Evolutionary conservation across 2,113 vertebrate genomes (phyloP).

Genomic region (Corapipo altera): DNA sequence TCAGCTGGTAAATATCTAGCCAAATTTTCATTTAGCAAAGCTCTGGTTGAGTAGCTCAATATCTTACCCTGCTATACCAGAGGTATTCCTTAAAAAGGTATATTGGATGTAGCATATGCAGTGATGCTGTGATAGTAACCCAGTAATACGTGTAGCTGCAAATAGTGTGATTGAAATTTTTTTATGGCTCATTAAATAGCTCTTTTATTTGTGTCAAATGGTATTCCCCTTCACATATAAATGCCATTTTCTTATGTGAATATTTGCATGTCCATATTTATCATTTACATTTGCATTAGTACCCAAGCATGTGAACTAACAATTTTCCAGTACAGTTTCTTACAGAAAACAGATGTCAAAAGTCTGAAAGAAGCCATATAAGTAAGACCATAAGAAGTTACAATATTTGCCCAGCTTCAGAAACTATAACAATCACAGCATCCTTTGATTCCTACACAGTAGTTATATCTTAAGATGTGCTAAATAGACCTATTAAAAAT

Average conservation of each 20-base stretch:
- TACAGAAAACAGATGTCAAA: background rate
- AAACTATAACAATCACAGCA: background rate
- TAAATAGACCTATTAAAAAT: background rate
- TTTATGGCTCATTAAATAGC: slow-evolving; percentile 34
- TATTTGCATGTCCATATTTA: slow-evolving; percentile 38
- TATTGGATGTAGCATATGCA: background rate
- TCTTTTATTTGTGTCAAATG: slow-evolving; percentile 24
- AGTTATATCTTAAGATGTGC: background rate
- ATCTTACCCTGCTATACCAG: background rate
- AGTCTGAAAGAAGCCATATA: background rate
- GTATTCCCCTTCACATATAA: background rate
- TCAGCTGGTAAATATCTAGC: background rate
- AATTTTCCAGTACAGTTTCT: slow-evolving; percentile 8
- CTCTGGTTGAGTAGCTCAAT: background rate
- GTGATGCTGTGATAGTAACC: background rate
- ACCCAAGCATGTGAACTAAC: slow-evolving; percentile 4
- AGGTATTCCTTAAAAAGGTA: background rate
- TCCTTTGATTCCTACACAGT: background rate
- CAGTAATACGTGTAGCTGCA: background rate
- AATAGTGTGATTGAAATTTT: slow-evolving; percentile 13
- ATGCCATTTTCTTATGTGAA: slow-evolving; percentile 19
- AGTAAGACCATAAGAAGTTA: background rate
- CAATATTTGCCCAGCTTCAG: background rate
- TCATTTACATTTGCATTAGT: slow-evolving; percentile 21
- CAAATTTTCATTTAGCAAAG: background rate